Conservation (phyloP, 2,888 invertebrate genomes). For the Calephelis perditalis region DNA sequence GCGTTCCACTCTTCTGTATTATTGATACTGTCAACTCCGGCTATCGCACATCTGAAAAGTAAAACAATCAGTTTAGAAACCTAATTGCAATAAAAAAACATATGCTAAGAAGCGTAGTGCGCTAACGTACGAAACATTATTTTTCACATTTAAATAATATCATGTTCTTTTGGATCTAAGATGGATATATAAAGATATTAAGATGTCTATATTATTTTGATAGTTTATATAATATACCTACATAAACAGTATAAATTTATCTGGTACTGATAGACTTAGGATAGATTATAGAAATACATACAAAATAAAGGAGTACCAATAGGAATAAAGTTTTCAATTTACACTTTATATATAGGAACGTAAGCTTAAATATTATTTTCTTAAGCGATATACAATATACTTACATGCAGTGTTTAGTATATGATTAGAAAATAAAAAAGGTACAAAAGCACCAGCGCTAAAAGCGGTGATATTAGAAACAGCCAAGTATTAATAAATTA, state of each 20-base stretch:
- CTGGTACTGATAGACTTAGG: no score
- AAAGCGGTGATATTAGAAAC: background rate
- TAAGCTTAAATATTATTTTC: no score
- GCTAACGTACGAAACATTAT: background rate
- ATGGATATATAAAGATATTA: no score
- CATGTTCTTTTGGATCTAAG: no score
- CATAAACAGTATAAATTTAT: no score
- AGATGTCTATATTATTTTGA: no score
- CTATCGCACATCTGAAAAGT: constrained; percentile 77
- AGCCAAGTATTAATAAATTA: background rate
- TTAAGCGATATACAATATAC: no score
- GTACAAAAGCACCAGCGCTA: background rate
- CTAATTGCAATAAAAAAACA: background rate
- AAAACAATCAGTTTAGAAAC: background rate
- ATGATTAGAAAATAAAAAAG: background rate
- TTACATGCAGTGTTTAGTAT: constrained; percentile 3
- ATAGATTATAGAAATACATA: no score
- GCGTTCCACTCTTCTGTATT: constrained; percentile 76
- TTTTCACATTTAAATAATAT: background rate
- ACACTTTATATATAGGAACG: no score
- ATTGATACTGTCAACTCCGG: constrained; percentile 74
- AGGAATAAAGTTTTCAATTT: no score
- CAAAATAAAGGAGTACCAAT: no score
- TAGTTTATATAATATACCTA: background rate
- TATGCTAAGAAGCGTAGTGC: background rate